Base-by-base conservation (phyloP, 1,140 invertebrate genomes). In the Oedothorax gibbosus region DNA sequence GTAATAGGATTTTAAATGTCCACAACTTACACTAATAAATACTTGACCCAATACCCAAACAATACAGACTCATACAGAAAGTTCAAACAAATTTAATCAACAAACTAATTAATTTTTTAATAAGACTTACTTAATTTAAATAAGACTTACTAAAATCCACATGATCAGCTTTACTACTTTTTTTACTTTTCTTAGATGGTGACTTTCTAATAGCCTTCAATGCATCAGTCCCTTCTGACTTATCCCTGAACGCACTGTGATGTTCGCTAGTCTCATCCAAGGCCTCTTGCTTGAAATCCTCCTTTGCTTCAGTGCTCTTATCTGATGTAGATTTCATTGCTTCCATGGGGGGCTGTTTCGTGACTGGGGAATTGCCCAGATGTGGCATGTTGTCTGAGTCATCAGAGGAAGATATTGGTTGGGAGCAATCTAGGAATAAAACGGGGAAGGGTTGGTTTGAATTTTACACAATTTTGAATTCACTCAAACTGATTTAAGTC, bases 351-450 rank as follows among this genome's bases (percentile, higher is more conserved):
- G 72, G 60, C 50, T 71, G 65, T 20, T 49, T 49, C 65, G n/a
- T 73, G 64, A 51, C 15, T 20, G 68, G 56, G 15, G 57, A 75
- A 56, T 21, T 80, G 51, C 21, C 62, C 20, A 49, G 14, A 10
- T 75, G 79, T 50, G 62, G 69, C 20, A 66, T 15, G 10, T 86
- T 77, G 80, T 86, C 85, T 9, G 85, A 75, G 14, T 86, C 85
- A 51, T 86, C 85, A 54, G 85, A 80, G 14, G 85, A 86, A 57
- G 85, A 86, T 21, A 73, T 66, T 3, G 62, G 85, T 7, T 72
- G 85, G 7, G 62, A 53, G 8, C 14, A 53, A 66, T 86, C 77
- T 51, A 80, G 60, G 72, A n/a, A 35, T 72, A 73, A 82, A 51
- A 69, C 15, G 50, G 35, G 0, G 10, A 57, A 57, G 15, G 2